Conservation (phyloP, 2,888 invertebrate genomes). For the Hirudinaria manillensis region DNA sequence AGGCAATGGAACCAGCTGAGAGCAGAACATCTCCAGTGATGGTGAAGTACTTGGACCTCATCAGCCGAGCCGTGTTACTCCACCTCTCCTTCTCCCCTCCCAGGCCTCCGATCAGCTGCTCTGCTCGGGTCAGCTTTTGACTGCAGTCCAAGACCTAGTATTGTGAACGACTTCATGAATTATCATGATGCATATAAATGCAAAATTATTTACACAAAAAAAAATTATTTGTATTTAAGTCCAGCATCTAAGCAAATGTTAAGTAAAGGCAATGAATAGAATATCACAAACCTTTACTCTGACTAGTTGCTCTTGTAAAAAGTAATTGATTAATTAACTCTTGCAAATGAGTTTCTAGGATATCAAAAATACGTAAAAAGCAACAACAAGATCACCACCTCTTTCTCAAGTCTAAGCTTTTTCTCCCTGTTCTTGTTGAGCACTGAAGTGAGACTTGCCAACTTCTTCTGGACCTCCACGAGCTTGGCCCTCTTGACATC, state of each 20-base stretch:
- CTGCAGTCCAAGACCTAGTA: constrained; percentile 53
- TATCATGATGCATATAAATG: too few species aligned
- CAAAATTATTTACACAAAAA: too few species aligned
- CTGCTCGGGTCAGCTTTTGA: constrained; percentile 55
- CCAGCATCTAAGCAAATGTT: too few species aligned
- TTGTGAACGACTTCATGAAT: constrained; percentile 44
- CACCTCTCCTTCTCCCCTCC: constrained; percentile 54
- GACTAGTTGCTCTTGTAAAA: too few species aligned
- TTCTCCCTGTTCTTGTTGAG: constrained; percentile 54
- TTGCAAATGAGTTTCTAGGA: too few species aligned
- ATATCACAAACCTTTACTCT: too few species aligned
- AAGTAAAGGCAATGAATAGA: too few species aligned
- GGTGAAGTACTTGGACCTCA: constrained; percentile 49
- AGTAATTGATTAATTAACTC: too few species aligned
- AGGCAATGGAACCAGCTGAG: constrained; percentile 53
- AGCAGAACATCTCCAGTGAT: constrained; percentile 66
- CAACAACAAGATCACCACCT: neutral
- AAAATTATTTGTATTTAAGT: too few species aligned
- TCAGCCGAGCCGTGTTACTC: constrained; percentile 39
- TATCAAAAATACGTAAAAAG: too few species aligned
- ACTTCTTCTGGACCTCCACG: constrained; percentile 54
- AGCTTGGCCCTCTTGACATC: constrained; percentile 54
- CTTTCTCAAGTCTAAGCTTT: constrained; percentile 51
- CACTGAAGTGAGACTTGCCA: constrained; percentile 52
- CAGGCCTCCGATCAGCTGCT: constrained; percentile 55